Base-by-base conservation (phyloP, 1,140 invertebrate species). In the Micrasema longulum region DNA sequence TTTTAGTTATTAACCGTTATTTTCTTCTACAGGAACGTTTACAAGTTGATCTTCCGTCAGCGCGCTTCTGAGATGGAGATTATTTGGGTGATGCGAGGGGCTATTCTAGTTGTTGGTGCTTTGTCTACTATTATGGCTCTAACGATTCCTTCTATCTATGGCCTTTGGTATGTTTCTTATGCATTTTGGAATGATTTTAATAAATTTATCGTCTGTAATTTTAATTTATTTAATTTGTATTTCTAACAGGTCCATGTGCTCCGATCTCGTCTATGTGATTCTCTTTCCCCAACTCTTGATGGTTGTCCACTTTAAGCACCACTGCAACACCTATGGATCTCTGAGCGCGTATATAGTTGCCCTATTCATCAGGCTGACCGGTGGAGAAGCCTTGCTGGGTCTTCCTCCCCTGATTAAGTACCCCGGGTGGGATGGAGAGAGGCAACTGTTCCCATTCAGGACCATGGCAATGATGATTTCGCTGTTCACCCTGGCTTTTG, bases 261-360 rank as follows among this genome's bases (percentile, higher is more conserved):
- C 97, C 11, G 97, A 99, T 85, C 84, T 99, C 77, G 96, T 98
- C 38, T 99, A 98, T 87, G 96, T 98, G 62, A 97, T 99, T 78
- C 89, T 99, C 64, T 99, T 99, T 83, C 97, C 97, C 0, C 96
- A 98, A 84, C 89, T 99, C n/a, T 87, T 98, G 53, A 97, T 96
- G 91, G 97, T 99, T 74, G 95, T 99, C 4, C 97, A 99, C 84
- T 96, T 97, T 82, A 94, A 95, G 81, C 87, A 92, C 47, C 87
- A 95, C 79, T 96, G 94, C 85, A 99, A 99, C 85, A 98, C 97
- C 0, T 99, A 99, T 82, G 97, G 97, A 20, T 98, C 96, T 20
- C 84, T 99, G 23, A 86, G 92, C 1, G 95, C 94, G 0, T 97
- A 97, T 80, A 90, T 97, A 68, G 88, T 97, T 71, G 97, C 96